A percentile compares a stretch with the other conserved stretches of the same genome.
Conservation (phyloP, 2,113 vertebrate species). For the Sterrhoptilus dennistouni region DNA sequence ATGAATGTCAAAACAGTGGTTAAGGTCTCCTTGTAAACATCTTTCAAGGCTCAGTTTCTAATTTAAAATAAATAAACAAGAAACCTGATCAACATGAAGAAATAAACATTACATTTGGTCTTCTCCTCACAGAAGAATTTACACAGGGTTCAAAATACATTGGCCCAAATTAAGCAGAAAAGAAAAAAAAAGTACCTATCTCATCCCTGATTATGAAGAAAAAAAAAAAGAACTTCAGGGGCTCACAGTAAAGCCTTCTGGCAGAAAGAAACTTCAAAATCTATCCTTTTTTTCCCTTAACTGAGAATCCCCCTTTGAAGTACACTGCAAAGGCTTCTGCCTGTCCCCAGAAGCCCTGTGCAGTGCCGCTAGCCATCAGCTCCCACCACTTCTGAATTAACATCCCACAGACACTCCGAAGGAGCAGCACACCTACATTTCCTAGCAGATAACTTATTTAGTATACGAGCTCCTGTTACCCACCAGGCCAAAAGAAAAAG, state of each 20-base stretch:
- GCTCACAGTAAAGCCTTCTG: conserved; percentile 60
- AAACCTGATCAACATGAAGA: not conserved
- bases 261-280: conserved; percentile 73
- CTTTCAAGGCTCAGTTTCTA: not conserved
- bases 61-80: not conserved
- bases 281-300: conserved; percentile 45
- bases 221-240: conserved; percentile 63
- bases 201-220: conserved; percentile 60
- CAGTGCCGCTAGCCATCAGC: conserved; percentile 44
- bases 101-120: not conserved
- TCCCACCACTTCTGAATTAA: conserved; percentile 59
- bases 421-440: conserved; percentile 39
- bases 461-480: conserved; percentile 29
- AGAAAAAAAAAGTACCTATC: conserved; percentile 61
- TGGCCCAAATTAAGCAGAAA: conserved; percentile 59
- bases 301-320: conserved; percentile 56
- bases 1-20: not conserved
- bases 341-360: conserved; percentile 54
- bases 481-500: conserved; percentile 61
- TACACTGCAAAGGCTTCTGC: conserved; percentile 51
- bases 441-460: conserved; percentile 65
- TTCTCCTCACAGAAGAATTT: not conserved
- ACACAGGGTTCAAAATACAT: conserved; percentile 12
- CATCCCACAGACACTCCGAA: conserved; percentile 44
- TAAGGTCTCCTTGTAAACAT: conserved; percentile 7